A percentile compares a stretch with the other conserved stretches of the same genome.
Evolutionary conservation across 35 echinoderm and acorn worm species (phyloP).

Genomic region (Stichopus chloronotus): DNA sequence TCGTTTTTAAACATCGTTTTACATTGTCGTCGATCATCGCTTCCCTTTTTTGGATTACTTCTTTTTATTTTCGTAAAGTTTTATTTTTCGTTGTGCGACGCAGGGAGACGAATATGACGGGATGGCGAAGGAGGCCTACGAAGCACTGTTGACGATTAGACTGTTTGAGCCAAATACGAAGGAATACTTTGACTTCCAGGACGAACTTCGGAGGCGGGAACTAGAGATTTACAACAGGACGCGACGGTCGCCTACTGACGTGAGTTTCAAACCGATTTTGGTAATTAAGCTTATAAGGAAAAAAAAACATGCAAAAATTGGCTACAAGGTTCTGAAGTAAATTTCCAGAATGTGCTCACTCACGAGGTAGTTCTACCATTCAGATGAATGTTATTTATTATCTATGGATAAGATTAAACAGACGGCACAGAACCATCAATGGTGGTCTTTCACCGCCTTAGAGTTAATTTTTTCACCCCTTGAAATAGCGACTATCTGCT

Average conservation of each 20-base stretch:
- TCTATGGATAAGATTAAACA: too few relatives aligned
- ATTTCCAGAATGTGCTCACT: too few relatives aligned
- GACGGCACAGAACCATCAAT: too few relatives aligned
- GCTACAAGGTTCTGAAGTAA: too few relatives aligned
- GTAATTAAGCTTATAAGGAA: not conserved
- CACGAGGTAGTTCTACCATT: too few relatives aligned
- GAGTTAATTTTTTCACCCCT: too few relatives aligned
- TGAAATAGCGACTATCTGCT: too few relatives aligned
- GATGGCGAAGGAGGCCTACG: constrained; percentile 74
- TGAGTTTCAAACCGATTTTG: not conserved
- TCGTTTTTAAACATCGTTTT: too few relatives aligned
- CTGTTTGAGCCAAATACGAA: constrained; percentile 70
- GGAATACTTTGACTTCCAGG: constrained; percentile 74
- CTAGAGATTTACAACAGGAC: constrained; percentile 21
- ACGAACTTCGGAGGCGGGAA: constrained; percentile 65
- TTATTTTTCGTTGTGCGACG: not conserved
- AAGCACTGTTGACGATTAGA: constrained; percentile 73
- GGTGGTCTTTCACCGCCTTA: too few relatives aligned
- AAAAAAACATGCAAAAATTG: not conserved
- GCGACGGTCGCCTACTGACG: constrained; percentile 3
- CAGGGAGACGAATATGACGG: constrained; percentile 75
- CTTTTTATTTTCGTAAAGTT: not conserved
- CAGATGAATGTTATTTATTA: too few relatives aligned
- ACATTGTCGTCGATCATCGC: not conserved
- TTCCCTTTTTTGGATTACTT: not conserved